phyloP scores from a whole-genome alignment of 2,797 vertebrate genomes.

The Intellagama lesueurii region DNA sequence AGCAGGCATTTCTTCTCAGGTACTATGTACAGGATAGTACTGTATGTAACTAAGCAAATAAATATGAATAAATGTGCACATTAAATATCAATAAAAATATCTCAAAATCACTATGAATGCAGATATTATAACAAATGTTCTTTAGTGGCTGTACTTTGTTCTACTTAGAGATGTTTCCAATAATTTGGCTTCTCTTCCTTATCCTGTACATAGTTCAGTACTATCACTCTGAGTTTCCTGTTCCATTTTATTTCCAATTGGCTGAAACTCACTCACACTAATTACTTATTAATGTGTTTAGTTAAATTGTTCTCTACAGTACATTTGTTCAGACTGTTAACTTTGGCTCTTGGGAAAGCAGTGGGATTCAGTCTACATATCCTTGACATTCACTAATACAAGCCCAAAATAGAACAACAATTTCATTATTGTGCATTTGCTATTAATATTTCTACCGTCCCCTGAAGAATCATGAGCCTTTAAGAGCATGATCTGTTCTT shows the following conservation, averaged over 20 bases:
- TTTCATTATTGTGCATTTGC: background rate
- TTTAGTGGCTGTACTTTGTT: background rate
- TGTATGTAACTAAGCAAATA: background rate
- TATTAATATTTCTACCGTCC: background rate
- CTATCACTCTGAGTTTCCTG: background rate
- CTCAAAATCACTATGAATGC: background rate
- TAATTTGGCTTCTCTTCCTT: background rate
- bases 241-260: background rate
- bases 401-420: background rate
- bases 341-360: background rate
- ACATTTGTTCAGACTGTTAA: background rate
- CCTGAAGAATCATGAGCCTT: background rate
- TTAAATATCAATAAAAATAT: background rate
- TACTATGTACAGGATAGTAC: background rate
- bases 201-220: background rate
- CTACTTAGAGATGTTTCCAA: background rate
- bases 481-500: background rate
- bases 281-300: conserved; percentile 7
- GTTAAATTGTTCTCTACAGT: conserved; percentile 1
- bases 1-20: background rate
- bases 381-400: background rate
- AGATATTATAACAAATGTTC: background rate
- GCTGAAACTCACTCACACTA: background rate
- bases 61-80: background rate
- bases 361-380: background rate